Conservation (phyloP, 2,797 vertebrate species). For the Sebastes jordani region DNA sequence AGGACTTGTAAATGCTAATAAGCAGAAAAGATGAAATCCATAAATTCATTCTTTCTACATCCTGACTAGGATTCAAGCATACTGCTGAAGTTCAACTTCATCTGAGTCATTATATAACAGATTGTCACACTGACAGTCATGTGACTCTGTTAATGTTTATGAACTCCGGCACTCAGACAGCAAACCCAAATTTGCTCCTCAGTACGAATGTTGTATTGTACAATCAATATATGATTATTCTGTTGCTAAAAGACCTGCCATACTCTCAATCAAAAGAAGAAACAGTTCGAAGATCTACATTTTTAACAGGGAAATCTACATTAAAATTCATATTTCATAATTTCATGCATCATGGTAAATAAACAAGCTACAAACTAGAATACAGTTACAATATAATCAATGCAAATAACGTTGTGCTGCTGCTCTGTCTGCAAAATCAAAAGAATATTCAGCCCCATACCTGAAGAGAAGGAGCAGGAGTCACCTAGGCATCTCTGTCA, state of each 20-base stretch:
- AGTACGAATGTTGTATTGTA: neutral
- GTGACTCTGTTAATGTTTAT: constrained; percentile 81
- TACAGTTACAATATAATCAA: neutral
- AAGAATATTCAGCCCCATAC: constrained; percentile 44
- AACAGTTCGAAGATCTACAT: neutral
- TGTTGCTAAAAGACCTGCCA: neutral
- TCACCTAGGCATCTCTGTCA: constrained; percentile 48
- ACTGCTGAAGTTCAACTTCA: neutral
- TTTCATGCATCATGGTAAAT: neutral
- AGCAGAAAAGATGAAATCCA: neutral
- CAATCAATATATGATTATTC: neutral
- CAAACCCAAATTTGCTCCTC: neutral
- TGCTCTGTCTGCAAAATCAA: neutral
- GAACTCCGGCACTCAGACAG: neutral
- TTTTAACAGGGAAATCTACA: neutral
- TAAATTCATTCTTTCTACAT: neutral
- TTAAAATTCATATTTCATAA: neutral
- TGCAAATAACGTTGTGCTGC: neutral
- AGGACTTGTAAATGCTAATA: neutral
- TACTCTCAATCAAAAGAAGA: neutral
- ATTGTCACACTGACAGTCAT: constrained; percentile 62
- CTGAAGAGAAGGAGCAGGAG: constrained; percentile 47
- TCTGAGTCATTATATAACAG: constrained; percentile 40
- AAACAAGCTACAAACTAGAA: neutral
- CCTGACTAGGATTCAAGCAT: neutral